Conservation (phyloP, 2,797 vertebrate genomes). For the Nannoperca obscura region DNA sequence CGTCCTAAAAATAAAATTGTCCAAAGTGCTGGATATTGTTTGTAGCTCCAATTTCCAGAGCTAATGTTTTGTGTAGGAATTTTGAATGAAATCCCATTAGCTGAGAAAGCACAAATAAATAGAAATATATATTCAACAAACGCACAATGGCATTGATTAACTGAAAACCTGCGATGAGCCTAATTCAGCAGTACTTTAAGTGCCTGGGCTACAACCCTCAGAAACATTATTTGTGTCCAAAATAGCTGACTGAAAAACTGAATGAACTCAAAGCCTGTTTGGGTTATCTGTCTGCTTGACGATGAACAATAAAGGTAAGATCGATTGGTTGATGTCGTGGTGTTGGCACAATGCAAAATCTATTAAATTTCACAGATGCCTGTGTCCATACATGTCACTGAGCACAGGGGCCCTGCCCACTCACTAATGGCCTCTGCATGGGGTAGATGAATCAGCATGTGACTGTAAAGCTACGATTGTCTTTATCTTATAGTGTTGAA, state of each 20-base stretch:
- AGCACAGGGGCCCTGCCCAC: not conserved
- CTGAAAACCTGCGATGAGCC: not conserved
- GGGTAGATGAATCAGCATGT: not conserved
- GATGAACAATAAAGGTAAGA: not conserved
- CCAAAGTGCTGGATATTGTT: too few species aligned
- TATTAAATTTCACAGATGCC: not conserved
- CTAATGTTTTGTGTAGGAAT: not conserved
- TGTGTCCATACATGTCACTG: not conserved
- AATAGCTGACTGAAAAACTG: not conserved
- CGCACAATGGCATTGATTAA: not conserved
- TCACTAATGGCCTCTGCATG: conserved; percentile 27
- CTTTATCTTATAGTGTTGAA: not conserved
- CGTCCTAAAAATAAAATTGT: too few species aligned
- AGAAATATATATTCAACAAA: not conserved
- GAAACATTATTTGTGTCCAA: not conserved
- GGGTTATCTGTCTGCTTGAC: not conserved
- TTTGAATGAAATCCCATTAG: conserved; percentile 12
- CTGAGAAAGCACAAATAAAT: not conserved
- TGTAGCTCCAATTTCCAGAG: not conserved
- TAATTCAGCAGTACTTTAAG: not conserved
- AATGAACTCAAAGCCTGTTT: not conserved
- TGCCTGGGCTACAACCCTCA: not conserved
- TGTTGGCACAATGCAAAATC: not conserved
- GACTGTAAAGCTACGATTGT: not conserved
- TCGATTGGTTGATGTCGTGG: not conserved